These are phyloP conservation scores for Nomada goodeniana DNA, from an alignment of 2,888 invertebrate genomes.

Conservation along the genomic window DNA sequence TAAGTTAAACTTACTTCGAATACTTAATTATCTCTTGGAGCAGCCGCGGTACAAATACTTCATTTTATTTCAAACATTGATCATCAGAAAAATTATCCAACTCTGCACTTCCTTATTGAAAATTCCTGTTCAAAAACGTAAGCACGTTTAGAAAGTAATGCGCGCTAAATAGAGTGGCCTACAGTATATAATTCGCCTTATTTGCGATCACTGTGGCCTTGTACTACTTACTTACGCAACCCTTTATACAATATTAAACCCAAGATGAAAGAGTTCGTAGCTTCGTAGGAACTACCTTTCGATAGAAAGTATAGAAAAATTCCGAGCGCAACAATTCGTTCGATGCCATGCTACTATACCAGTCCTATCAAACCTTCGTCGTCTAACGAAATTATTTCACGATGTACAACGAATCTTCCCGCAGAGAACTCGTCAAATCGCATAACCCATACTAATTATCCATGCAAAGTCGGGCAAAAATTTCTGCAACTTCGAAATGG, in stretches of 20 bases:
- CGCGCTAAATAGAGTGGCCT: background rate
- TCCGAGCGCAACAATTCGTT: too few relatives aligned
- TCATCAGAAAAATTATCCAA: too few relatives aligned
- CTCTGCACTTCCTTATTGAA: background rate
- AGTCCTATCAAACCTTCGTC: too few relatives aligned
- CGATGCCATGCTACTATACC: too few relatives aligned
- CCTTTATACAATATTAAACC: background rate
- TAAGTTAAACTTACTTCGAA: slow-evolving; percentile 83
- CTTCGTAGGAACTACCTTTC: background rate
- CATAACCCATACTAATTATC: background rate
- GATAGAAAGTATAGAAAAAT: too few relatives aligned
- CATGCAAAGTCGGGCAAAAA: background rate
- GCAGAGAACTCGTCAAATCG: too few relatives aligned
- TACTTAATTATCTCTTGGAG: background rate
- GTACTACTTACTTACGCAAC: slow-evolving; percentile 8
- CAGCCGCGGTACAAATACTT: too few relatives aligned
- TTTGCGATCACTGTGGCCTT: slow-evolving; percentile 11
- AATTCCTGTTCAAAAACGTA: background rate
- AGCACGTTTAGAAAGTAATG: background rate
- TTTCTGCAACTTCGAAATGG: background rate
- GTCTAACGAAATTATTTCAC: too few relatives aligned
- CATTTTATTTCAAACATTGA: too few relatives aligned
- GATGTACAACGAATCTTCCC: background rate
- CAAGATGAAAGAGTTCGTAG: background rate
- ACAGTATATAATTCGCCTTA: background rate